phyloP scores from a whole-genome alignment of 2,888 invertebrate genomes.

The Cetonia aurata region DNA sequence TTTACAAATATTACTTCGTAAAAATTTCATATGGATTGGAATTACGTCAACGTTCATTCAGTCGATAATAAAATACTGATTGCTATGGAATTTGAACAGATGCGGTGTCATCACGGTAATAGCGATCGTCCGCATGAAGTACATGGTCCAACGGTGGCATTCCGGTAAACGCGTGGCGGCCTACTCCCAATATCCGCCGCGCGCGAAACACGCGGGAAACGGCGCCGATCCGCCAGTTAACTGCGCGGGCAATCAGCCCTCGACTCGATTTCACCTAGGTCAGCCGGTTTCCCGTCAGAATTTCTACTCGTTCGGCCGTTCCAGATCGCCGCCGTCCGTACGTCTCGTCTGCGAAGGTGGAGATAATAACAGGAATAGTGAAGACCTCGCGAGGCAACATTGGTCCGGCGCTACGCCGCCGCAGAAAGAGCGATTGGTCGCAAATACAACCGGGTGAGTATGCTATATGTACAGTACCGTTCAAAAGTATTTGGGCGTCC shows the following conservation, averaged over 20 bases:
- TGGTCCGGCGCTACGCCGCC: constrained; percentile 63
- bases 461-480: too few species aligned
- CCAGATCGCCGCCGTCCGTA: constrained; percentile 30
- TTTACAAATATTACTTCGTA: too few species aligned
- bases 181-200: constrained; percentile 55
- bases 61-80: too few species aligned
- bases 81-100: constrained; percentile 59
- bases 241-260: background rate
- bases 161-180: constrained; percentile 71
- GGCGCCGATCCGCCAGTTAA: background rate
- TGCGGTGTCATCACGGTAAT: constrained; percentile 71
- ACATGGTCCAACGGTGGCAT: constrained; percentile 74
- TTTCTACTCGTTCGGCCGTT: constrained; percentile 49
- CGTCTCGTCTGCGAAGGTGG: background rate
- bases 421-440: constrained; percentile 54
- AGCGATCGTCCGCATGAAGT: constrained; percentile 76
- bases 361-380: background rate
- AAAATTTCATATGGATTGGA: too few species aligned
- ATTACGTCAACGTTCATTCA: too few species aligned
- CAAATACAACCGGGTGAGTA: constrained; percentile 8
- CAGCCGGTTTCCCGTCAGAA: constrained; percentile 63
- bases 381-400: constrained; percentile 45
- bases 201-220: background rate
- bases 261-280: constrained; percentile 61
- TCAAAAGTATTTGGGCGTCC: too few species aligned